Percentiles rank a stretch among this genome's conserved stretches.
phyloP scores from a whole-genome alignment of 2,797 vertebrate genomes.

The Cetoscarus ocellatus region DNA sequence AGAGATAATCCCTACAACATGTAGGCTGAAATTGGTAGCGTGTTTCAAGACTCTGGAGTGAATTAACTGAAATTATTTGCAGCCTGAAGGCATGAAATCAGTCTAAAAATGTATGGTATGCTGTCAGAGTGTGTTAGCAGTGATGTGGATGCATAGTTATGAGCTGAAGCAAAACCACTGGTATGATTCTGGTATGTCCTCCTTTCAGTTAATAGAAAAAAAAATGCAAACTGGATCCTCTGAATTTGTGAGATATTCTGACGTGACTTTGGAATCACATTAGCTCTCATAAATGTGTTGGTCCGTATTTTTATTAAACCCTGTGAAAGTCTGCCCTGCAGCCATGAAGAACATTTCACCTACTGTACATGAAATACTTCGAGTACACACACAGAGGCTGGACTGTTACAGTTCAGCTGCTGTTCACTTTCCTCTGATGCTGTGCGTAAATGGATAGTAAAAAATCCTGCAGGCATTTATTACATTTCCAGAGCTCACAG shows the following conservation, averaged over 20 bases:
- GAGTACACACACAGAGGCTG: slow-evolving; percentile 17
- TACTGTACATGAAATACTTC: background rate
- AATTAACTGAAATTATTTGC: background rate
- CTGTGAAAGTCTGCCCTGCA: slow-evolving; percentile 7
- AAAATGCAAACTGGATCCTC: slow-evolving; percentile 3
- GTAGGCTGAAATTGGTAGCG: background rate
- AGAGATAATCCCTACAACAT: background rate
- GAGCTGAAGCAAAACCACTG: slow-evolving; percentile 19
- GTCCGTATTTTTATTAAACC: background rate
- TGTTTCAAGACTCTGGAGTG: background rate
- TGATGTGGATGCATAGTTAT: slow-evolving; percentile 12
- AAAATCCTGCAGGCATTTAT: slow-evolving; percentile 41
- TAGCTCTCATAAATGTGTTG: background rate
- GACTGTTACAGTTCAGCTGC: slow-evolving; percentile 15
- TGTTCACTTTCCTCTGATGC: slow-evolving; percentile 42
- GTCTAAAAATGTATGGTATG: slow-evolving; percentile 8
- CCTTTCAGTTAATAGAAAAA: background rate
- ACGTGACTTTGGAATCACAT: slow-evolving; percentile 20
- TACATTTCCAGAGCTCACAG: slow-evolving; percentile 31
- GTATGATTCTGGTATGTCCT: background rate
- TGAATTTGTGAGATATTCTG: background rate
- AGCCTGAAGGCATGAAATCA: background rate
- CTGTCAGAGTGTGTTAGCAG: slow-evolving; percentile 16
- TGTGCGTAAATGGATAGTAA: slow-evolving; percentile 28
- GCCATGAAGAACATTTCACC: background rate